Evolutionary conservation across 2,113 vertebrate species (phyloP).

Genomic region (Pseudopodoces humilis): DNA sequence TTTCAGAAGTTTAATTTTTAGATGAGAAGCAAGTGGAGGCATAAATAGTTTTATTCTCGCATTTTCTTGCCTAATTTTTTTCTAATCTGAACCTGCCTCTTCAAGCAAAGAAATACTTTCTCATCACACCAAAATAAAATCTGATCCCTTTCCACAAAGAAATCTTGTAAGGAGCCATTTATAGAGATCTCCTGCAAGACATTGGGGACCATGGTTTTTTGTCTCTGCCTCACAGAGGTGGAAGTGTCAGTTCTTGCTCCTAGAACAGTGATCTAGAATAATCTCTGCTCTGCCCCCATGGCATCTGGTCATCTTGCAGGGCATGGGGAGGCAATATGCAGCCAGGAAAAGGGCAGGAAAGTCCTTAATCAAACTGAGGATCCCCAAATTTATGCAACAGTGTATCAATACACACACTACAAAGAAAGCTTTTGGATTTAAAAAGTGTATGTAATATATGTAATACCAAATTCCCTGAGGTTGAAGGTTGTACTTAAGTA

Average conservation of each 20-base stretch:
- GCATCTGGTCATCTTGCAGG: not conserved
- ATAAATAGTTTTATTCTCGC: not conserved
- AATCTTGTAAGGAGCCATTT: not conserved
- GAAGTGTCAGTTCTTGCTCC: not conserved
- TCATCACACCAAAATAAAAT: not conserved
- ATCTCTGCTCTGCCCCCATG: not conserved
- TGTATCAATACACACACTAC: not conserved
- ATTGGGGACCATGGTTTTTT: not conserved
- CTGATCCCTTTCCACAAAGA: not conserved
- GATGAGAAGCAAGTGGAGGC: not conserved
- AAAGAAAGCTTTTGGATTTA: not conserved
- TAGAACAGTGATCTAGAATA: not conserved
- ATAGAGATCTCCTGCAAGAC: not conserved
- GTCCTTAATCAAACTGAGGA: not conserved
- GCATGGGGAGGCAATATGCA: not conserved
- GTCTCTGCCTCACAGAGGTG: not conserved
- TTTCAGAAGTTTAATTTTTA: not conserved
- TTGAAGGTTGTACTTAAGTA: not conserved
- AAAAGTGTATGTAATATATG: not conserved
- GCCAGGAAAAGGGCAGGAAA: not conserved
- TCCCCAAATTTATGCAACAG: not conserved
- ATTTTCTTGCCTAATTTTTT: not conserved
- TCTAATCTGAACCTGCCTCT: not conserved
- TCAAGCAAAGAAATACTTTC: not conserved
- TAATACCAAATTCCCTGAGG: not conserved